Evolutionary conservation across 1,140 invertebrate genomes (phyloP), one percentile per base, ranked within the genome.

Genomic region (Drosophila simulans): DNA sequence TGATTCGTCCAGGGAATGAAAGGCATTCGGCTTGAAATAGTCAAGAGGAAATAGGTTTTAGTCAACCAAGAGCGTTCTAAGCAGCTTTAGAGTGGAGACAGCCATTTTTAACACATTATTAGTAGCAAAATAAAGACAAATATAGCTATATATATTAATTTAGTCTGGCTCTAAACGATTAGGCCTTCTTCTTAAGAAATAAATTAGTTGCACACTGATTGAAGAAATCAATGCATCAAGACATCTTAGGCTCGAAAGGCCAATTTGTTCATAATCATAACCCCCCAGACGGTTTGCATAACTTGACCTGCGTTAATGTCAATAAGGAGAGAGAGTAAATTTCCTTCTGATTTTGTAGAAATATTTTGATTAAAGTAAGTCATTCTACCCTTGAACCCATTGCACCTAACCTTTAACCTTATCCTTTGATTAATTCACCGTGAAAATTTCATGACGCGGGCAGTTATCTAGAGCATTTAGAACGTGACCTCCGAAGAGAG

Each of bases 1-100:
- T 56, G 66, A 70, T 70, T 70, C 64, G 64, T 66, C 64, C 35
- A 51, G n/a, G 22, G 11, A n/a, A 51, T 15, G 10, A 25, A 8
- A 37, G 20, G 40, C 27, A 8, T 43, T 56, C 25, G 11, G 11
- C 15, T 43, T 25, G 15, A 5, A 43, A 43, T 56, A 43, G 39
- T 22, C 54, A 13, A 56, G 22, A 22, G 4, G 13, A 13, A 56
- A 25, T 20, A 8, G 31, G 39, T 15, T 43, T 12, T 11, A 43
- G 15, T 43, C 39, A 17, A n/a, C 39, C 12, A 27, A 12, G 53
- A 37, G 4, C 1, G 13, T 2, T 10, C n/a, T 31, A 31, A 27
- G 20, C 12, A 0, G 4, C 13, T 13, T 31, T 8, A 31, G 27
- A 31, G 7, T 31, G 8, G 0, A 31, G 10, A 31, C 27, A 22